Conservation (phyloP, 2,888 invertebrate genomes). For the Diaperis boleti region DNA sequence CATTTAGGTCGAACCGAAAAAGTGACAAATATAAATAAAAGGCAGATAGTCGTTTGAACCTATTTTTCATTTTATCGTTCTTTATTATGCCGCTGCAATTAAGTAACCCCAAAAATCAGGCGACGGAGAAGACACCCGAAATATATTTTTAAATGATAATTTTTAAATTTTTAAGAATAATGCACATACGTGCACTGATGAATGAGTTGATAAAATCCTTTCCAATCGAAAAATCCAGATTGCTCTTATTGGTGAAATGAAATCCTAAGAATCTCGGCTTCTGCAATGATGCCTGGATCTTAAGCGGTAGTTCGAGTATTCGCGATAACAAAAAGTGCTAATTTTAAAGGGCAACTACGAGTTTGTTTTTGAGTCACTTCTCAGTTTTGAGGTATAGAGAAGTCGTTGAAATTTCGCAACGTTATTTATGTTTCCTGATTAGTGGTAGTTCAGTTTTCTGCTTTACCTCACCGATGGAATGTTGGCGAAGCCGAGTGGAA, state of each 20-base stretch:
- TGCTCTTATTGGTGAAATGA: constrained; percentile 11
- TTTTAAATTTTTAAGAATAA: too few relatives aligned
- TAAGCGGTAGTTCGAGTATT: background rate
- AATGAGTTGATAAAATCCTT: constrained; percentile 6
- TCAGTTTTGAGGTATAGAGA: too few relatives aligned
- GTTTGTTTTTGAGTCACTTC: too few relatives aligned
- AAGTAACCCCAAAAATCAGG: constrained; percentile 4
- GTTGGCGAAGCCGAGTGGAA: constrained; percentile 43
- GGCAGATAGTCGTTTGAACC: constrained; percentile 8
- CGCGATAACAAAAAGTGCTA: background rate
- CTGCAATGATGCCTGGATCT: constrained; percentile 1
- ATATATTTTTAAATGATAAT: constrained; percentile 7
- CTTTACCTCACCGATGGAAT: constrained; percentile 45
- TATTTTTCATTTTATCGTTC: constrained; percentile 19
- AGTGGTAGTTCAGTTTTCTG: constrained; percentile 45
- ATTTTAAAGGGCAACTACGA: too few relatives aligned
- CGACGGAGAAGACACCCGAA: background rate
- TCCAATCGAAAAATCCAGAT: constrained; percentile 9
- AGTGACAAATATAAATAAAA: background rate
- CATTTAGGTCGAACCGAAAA: constrained; percentile 1
- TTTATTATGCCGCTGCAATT: constrained; percentile 8
- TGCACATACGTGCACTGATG: constrained; percentile 6
- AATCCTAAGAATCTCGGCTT: constrained; percentile 2
- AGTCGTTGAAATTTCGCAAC: constrained; percentile 34
- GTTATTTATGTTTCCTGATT: constrained; percentile 43